phyloP scores from a whole-genome alignment of 2,797 vertebrate species.

The Ceyx erithaca region DNA sequence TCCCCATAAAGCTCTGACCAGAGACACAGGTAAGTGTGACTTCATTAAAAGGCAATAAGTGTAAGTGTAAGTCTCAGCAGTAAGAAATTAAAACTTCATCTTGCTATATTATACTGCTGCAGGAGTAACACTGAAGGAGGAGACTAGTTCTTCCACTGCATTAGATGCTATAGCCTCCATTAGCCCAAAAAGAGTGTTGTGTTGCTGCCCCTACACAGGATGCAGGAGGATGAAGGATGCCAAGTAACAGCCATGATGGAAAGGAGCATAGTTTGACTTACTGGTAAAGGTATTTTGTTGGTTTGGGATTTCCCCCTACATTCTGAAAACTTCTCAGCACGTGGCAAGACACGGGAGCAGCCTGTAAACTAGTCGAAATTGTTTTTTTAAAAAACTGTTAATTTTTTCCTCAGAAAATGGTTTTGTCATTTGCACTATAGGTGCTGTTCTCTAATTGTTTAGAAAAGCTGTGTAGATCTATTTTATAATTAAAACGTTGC shows the following conservation, averaged over 20 bases:
- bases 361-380: background rate
- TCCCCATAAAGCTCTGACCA: background rate
- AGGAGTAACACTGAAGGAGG: background rate
- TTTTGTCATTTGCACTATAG: background rate
- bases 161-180: background rate
- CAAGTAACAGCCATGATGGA: background rate
- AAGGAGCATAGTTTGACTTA: background rate
- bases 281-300: background rate
- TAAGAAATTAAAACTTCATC: background rate
- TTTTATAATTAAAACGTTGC: background rate
- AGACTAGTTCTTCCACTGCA: background rate
- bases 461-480: background rate
- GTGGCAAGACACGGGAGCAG: background rate
- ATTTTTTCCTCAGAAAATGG: background rate
- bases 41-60: background rate
- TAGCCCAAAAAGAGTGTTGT: background rate
- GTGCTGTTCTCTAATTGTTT: background rate
- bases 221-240: background rate
- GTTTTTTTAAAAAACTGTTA: background rate
- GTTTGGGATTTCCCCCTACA: too few relatives aligned
- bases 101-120: background rate
- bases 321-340: background rate
- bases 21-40: background rate
- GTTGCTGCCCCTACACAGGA: background rate
- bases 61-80: background rate